Conservation (phyloP, 2,113 vertebrate genomes). For the Macquaria australasica region DNA sequence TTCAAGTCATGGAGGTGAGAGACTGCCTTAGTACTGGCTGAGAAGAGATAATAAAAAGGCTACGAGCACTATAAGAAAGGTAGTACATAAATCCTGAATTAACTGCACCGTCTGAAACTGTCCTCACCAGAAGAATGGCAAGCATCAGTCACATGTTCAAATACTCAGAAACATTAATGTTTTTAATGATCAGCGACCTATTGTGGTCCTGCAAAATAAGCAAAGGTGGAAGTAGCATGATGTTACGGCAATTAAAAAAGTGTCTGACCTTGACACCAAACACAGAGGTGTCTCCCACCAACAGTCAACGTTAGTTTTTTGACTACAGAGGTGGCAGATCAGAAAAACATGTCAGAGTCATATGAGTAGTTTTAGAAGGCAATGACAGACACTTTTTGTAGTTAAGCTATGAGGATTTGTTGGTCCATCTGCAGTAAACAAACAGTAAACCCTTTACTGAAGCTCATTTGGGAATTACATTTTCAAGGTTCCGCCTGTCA, state of each 20-base stretch:
- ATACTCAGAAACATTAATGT: not conserved
- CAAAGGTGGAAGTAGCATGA: no score
- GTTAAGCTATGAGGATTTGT: not conserved
- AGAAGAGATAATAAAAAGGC: constrained; percentile 1
- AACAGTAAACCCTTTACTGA: not conserved
- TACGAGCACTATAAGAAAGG: not conserved
- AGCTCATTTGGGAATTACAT: not conserved
- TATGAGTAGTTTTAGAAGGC: not conserved
- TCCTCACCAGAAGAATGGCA: not conserved
- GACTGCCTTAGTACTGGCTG: not conserved
- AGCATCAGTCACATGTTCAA: not conserved
- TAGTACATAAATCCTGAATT: constrained; percentile 8
- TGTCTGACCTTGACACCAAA: not conserved
- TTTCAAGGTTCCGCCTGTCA: not conserved
- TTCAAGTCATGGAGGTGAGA: not conserved
- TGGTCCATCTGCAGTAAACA: not conserved
- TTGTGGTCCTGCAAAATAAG: not conserved
- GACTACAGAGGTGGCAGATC: not conserved
- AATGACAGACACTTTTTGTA: not conserved
- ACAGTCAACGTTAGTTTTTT: not conserved
- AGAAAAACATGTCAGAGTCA: no score
- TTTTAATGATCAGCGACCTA: no score
- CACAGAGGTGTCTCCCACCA: not conserved
- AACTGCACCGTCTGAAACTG: not conserved
- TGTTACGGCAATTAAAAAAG: no score